Percentiles rank a stretch among this genome's conserved stretches.
Evolutionary conservation across 2,113 vertebrate species (phyloP).

Genomic region (Triplophysa tibetana): DNA sequence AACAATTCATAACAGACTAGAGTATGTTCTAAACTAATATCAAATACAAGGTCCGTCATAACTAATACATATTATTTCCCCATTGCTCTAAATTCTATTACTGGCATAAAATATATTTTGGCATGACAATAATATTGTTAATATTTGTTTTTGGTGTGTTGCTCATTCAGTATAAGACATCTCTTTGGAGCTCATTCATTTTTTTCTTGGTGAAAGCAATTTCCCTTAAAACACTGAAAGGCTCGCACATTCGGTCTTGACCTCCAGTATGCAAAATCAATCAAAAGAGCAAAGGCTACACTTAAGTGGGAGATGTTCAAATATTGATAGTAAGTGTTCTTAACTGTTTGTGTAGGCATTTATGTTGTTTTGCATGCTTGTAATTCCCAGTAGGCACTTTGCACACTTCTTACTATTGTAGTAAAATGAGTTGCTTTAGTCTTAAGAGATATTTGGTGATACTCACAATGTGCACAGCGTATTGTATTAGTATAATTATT

Average conservation of each 20-base stretch:
- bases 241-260: constrained; percentile 54
- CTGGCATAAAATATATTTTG: not conserved
- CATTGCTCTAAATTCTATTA: not conserved
- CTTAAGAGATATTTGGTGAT: constrained; percentile 1
- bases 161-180: not conserved
- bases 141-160: too few relatives aligned
- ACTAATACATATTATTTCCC: not conserved
- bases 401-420: not conserved
- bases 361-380: not conserved
- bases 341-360: constrained; percentile 34
- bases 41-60: too few relatives aligned
- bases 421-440: not conserved
- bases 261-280: constrained; percentile 63
- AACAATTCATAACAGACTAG: constrained; percentile 1
- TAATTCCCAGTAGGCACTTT: constrained; percentile 19
- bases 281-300: constrained; percentile 42
- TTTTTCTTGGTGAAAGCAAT: not conserved
- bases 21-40: not conserved
- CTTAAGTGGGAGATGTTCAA: constrained; percentile 58
- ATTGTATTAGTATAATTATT: not conserved
- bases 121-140: not conserved
- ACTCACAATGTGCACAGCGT: not conserved
- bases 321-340: constrained; percentile 51
- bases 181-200: too few relatives aligned
- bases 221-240: constrained; percentile 24